These are phyloP conservation scores for Falco columbarius DNA, from an alignment of 2,797 vertebrate species.

Conservation along the genomic window DNA sequence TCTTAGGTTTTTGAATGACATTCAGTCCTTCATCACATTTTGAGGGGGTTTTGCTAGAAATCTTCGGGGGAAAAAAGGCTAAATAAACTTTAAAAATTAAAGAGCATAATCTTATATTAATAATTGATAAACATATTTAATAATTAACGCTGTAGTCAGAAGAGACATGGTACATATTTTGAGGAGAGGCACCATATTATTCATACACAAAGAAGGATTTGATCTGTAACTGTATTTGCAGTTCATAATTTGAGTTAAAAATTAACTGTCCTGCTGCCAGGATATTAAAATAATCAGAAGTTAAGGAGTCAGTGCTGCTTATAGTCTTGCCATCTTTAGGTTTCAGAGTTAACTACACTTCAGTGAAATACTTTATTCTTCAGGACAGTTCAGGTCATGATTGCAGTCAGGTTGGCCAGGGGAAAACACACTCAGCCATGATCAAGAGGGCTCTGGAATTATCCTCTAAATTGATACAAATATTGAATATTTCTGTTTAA, in stretches of 20 bases:
- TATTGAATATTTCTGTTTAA: neutral
- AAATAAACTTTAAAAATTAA: slow-evolving; percentile 7
- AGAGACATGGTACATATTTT: neutral
- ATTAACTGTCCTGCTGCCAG: neutral
- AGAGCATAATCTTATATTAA: slow-evolving; percentile 12
- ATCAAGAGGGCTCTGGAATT: neutral
- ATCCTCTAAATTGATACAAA: neutral
- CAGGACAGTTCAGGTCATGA: rapidly evolving
- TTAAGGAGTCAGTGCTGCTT: neutral
- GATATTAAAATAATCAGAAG: neutral
- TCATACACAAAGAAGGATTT: neutral
- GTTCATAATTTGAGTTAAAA: slow-evolving; percentile 15
- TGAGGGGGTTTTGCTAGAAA: neutral
- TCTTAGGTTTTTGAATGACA: neutral
- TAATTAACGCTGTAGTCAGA: slow-evolving; percentile 35
- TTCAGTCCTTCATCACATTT: neutral
- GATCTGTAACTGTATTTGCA: neutral
- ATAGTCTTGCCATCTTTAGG: neutral
- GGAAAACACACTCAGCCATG: neutral
- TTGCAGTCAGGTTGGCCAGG: neutral
- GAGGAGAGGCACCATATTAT: neutral
- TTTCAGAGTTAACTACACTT: neutral
- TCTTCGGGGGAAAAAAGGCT: neutral
- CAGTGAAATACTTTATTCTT: neutral
- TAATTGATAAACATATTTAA: slow-evolving; percentile 20